These are phyloP conservation scores for Nemurella pictetii DNA, from an alignment of 2,888 invertebrate genomes.

Conservation along the genomic window DNA sequence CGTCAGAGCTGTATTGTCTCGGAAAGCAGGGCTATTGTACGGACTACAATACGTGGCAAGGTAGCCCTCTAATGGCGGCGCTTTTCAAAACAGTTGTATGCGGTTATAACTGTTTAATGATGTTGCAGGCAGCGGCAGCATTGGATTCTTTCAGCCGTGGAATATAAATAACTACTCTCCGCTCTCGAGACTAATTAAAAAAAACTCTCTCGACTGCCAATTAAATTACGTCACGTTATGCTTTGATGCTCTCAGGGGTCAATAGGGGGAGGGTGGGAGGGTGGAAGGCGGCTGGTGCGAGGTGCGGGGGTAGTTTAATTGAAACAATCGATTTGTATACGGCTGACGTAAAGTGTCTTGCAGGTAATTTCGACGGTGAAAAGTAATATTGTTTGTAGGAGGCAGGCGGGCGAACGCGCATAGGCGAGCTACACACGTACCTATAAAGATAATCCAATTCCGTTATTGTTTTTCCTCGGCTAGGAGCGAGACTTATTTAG, in stretches of 20 bases:
- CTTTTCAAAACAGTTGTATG: conserved; percentile 23
- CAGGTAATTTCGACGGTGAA: conserved; percentile 25
- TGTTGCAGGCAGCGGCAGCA: conserved; percentile 6
- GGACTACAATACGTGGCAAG: conserved; percentile 24
- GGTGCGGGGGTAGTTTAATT: conserved; percentile 34
- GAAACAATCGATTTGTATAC: conserved; percentile 36
- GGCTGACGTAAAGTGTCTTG: conserved; percentile 24
- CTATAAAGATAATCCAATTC: conserved; percentile 15
- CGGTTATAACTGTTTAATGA: conserved; percentile 32
- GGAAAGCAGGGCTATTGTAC: conserved; percentile 2
- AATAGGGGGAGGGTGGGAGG: conserved; percentile 30
- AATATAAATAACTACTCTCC: conserved; percentile 34
- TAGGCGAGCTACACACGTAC: background rate
- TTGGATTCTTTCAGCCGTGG: conserved; percentile 40
- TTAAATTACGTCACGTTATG: conserved; percentile 39
- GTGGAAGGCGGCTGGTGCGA: conserved; percentile 26
- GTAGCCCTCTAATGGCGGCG: conserved; percentile 31
- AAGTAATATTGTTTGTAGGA: conserved; percentile 9
- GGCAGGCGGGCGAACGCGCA: background rate
- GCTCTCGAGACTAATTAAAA: conserved; percentile 39
- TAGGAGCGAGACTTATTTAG: background rate
- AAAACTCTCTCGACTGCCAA: conserved; percentile 36
- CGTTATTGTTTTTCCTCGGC: background rate
- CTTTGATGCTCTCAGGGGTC: conserved; percentile 39
- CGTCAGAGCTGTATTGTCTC: conserved; percentile 25